A percentile compares a stretch with the other conserved stretches of the same genome.
These are phyloP conservation scores for Drosophila orena DNA, from an alignment of 1,140 invertebrate species.

Conservation along the genomic window DNA sequence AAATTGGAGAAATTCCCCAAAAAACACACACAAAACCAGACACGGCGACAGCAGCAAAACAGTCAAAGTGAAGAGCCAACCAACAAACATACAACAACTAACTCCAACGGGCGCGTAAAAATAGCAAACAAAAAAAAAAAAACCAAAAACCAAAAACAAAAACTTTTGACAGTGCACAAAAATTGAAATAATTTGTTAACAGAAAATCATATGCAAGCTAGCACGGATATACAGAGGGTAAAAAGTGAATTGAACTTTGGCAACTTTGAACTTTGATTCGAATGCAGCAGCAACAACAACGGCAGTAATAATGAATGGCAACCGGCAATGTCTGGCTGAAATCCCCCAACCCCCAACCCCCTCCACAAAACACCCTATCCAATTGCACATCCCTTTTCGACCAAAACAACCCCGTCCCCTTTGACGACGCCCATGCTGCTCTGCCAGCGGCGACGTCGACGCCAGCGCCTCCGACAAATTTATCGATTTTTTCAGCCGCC, in stretches of 20 bases:
- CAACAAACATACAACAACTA: conserved; percentile 16
- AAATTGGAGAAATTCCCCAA: conserved; percentile 38
- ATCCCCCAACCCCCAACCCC: conserved; percentile 1
- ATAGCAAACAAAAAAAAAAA: background rate
- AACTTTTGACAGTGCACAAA: conserved; percentile 28
- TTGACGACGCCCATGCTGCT: conserved; percentile 44
- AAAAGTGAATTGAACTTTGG: conserved; percentile 61
- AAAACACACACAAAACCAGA: conserved; percentile 24
- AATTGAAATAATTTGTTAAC: conserved; percentile 45
- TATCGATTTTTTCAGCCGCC: conserved; percentile 74
- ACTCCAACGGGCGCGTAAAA: conserved; percentile 45
- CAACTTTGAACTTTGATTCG: conserved; percentile 64
- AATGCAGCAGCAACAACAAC: conserved; percentile 30
- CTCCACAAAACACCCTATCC: background rate
- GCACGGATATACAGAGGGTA: conserved; percentile 19
- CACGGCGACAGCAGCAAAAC: conserved; percentile 8
- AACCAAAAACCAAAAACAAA: conserved; percentile 2
- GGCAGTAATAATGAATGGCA: conserved; percentile 38
- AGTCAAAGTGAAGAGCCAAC: conserved; percentile 1
- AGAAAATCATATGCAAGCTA: background rate
- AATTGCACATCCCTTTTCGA: conserved; percentile 1
- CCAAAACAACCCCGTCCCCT: conserved; percentile 14
- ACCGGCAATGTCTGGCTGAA: conserved; percentile 56
- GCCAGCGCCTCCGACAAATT: conserved; percentile 61
- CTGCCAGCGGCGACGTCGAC: conserved; percentile 37